Evolutionary conservation across 2,113 vertebrate genomes (phyloP).

Genomic region (Panthera tigris): DNA sequence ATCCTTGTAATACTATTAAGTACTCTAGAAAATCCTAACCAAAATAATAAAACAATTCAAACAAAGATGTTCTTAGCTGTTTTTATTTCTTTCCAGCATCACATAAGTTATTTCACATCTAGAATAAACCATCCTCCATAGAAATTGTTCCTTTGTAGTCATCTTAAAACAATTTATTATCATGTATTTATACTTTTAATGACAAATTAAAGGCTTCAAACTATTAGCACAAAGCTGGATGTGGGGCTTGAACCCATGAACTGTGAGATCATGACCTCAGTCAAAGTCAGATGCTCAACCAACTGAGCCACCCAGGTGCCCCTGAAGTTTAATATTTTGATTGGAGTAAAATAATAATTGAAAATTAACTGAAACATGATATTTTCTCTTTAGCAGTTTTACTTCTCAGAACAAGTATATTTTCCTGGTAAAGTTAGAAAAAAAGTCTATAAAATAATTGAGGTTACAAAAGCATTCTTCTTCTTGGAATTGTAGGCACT

Average conservation of each 20-base stretch:
- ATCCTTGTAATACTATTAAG: neutral
- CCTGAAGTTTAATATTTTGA: neutral
- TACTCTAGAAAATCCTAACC: neutral
- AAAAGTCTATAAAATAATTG: neutral
- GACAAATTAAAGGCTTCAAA: neutral
- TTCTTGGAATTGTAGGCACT: neutral
- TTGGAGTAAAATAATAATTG: neutral
- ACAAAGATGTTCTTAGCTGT: neutral
- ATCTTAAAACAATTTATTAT: neutral
- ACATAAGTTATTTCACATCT: neutral
- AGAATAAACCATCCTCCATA: neutral
- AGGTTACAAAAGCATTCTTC: neutral
- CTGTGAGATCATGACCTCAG: no score
- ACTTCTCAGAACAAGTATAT: neutral
- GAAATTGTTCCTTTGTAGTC: neutral
- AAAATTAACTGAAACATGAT: neutral
- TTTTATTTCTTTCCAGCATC: neutral
- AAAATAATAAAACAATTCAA: constrained; percentile 16
- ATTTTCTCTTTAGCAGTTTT: neutral
- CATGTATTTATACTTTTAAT: neutral
- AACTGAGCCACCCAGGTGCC: no score
- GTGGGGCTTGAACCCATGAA: no score
- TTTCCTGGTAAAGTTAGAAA: neutral
- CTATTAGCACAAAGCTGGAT: no score
- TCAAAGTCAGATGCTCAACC: no score